Base-by-base conservation (phyloP, 2,888 invertebrate genomes). In the Tillus elongatus region DNA sequence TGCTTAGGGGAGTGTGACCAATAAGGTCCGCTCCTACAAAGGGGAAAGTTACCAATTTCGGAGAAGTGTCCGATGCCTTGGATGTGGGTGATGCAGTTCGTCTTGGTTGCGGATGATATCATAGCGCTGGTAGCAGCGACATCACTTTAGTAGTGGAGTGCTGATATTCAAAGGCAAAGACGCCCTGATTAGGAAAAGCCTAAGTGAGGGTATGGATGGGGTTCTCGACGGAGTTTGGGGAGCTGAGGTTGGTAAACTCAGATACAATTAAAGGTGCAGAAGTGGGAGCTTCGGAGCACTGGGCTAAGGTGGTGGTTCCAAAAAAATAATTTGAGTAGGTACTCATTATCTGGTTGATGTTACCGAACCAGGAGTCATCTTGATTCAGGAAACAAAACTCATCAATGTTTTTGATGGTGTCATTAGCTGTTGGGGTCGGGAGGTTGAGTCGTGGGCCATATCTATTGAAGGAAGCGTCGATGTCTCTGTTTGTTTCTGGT, bases 331-430 rank as follows among this genome's bases (percentile, higher is more conserved):
- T 35, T 10, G 14, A 27, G 28, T 35, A 35, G 19, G 28, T 35
- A 13, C 28, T 35, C 35, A 35, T 35, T 4, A 35, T 15, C 13
- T 35, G 35, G 10, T 27, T 3, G 12, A 35, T 28, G 28, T 28
- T 35, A 12, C 35, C 35, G 15, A 35, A 35, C 35, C 35, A 35
- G 2, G 35, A 19, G 13, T 28, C 27, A 28, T 35, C 35, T n/a
- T 3, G 10, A 11, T 27, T 15, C 11, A 35, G 28, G 15, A 12
- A 35, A 11, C 28, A 28, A 15, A 35, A 35, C 11, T 8, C 27
- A 14, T 35, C 35, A 3, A 15, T 9, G 10, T 27, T 3, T n/a
- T 6, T 28, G 14, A 35, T 28, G 10, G n/a, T 35, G 28, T 12
- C 13, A 13, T 12, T 24, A 12, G 35, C 28, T 12, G 13, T 12